Evolutionary conservation across 2,797 vertebrate species (phyloP).

Genomic region (Pelochelys cantorii): DNA sequence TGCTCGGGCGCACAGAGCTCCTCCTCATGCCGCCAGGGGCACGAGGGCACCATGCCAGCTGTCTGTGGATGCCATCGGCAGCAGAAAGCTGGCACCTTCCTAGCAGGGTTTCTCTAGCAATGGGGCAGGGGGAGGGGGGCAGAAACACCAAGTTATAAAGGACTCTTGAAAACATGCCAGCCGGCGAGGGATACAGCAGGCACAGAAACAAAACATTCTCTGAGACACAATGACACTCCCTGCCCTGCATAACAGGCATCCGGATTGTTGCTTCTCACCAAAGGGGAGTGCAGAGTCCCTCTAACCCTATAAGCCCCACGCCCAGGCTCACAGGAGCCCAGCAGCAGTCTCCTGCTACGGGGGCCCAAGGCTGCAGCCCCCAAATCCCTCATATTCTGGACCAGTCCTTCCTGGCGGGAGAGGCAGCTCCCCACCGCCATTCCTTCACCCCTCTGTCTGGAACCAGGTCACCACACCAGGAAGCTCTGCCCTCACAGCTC

Average conservation of each 20-base stretch:
- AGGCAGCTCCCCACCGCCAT: too few species aligned
- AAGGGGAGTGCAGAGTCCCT: too few species aligned
- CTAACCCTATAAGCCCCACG: too few species aligned
- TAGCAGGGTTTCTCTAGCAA: not conserved
- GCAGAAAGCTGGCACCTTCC: not conserved
- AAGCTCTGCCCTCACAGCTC: too few species aligned
- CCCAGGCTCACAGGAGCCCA: too few species aligned
- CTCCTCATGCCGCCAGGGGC: not conserved
- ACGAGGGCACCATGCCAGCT: not conserved
- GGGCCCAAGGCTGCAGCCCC: too few species aligned
- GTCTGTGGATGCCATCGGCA: not conserved
- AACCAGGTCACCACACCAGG: too few species aligned
- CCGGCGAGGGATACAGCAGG: not conserved
- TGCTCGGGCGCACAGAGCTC: not conserved
- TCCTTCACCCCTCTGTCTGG: too few species aligned
- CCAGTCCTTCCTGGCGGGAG: too few species aligned
- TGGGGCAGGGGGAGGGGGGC: not conserved
- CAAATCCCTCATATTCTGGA: too few species aligned
- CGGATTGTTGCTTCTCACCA: not conserved
- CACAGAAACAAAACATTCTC: not conserved
- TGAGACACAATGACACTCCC: not conserved
- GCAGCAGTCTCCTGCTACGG: too few species aligned
- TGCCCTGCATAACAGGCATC: not conserved
- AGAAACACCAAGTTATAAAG: not conserved
- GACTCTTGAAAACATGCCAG: not conserved